Conservation (phyloP, 2,888 invertebrate species). For the Psococerastis gibbosa region DNA sequence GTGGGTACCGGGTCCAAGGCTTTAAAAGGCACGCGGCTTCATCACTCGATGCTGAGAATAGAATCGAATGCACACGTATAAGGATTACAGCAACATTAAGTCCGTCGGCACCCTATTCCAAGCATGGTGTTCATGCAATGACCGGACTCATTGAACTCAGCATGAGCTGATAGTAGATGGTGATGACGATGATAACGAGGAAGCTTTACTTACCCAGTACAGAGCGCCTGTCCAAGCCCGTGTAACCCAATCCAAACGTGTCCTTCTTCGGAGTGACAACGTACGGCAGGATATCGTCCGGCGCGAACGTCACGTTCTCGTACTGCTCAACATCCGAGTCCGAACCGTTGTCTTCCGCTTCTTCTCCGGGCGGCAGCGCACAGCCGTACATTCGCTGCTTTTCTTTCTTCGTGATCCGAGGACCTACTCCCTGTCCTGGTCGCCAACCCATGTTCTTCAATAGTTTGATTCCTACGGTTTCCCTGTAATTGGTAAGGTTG, state of each 20-base stretch:
- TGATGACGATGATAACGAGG: no score
- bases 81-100: no score
- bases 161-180: constrained; percentile 29
- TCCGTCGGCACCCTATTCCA: no score
- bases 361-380: constrained; percentile 19
- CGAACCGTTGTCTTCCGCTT: constrained; percentile 25
- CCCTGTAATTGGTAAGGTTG: no score
- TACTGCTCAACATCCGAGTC: constrained; percentile 27
- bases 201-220: constrained; percentile 21
- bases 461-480: constrained; percentile 73
- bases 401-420: constrained; percentile 28
- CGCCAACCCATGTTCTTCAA: constrained; percentile 85
- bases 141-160: constrained; percentile 30
- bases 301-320: constrained; percentile 45
- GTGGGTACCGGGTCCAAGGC: no score
- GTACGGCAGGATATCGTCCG: constrained; percentile 62
- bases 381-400: constrained; percentile 25
- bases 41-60: no score
- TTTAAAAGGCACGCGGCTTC: no score
- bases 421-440: constrained; percentile 69
- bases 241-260: constrained; percentile 60
- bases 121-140: no score
- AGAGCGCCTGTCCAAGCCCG: constrained; percentile 46
- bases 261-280: constrained; percentile 57
- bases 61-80: no score